Evolutionary conservation across 1,140 invertebrate genomes (phyloP).

Genomic region (Harpegnathos saltator): DNA sequence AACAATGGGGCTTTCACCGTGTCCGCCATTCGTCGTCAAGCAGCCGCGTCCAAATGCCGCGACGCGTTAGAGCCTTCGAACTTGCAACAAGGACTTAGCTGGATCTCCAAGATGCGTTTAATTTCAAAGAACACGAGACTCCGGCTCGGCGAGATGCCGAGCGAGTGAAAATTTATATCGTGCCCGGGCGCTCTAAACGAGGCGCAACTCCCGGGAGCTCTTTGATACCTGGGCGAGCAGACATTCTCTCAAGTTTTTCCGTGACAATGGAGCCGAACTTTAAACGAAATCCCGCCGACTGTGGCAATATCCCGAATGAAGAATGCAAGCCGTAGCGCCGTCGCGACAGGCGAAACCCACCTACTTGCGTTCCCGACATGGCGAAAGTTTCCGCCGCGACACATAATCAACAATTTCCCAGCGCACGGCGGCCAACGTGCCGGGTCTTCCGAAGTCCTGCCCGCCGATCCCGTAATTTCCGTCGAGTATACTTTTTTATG

Average conservation of each 20-base stretch:
- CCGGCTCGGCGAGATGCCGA: constrained; percentile 4
- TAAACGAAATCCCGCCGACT: constrained; percentile 53
- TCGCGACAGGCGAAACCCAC: constrained; percentile 53
- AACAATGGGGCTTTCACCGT: background rate
- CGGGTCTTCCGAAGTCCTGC: background rate
- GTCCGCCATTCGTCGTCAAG: background rate
- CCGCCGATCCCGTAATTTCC: constrained; percentile 56
- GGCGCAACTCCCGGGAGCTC: constrained; percentile 29
- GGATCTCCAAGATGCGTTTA: constrained; percentile 34
- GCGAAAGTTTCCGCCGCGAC: constrained; percentile 37
- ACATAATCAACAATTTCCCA: constrained; percentile 61
- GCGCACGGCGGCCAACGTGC: background rate
- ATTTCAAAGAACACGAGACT: constrained; percentile 21
- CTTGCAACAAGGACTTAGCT: constrained; percentile 1
- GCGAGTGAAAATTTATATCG: constrained; percentile 52
- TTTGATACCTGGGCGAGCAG: constrained; percentile 37
- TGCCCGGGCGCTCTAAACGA: constrained; percentile 43
- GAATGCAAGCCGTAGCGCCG: constrained; percentile 47
- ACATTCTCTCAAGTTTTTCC: constrained; percentile 56
- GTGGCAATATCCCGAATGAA: constrained; percentile 53
- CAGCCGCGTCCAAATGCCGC: background rate
- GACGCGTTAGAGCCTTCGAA: constrained; percentile 3
- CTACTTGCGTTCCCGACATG: constrained; percentile 63
- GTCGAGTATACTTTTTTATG: constrained; percentile 56
- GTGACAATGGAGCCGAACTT: constrained; percentile 56